Base-by-base conservation (phyloP, 1,140 invertebrate genomes). In the Rhysida immarginata region DNA sequence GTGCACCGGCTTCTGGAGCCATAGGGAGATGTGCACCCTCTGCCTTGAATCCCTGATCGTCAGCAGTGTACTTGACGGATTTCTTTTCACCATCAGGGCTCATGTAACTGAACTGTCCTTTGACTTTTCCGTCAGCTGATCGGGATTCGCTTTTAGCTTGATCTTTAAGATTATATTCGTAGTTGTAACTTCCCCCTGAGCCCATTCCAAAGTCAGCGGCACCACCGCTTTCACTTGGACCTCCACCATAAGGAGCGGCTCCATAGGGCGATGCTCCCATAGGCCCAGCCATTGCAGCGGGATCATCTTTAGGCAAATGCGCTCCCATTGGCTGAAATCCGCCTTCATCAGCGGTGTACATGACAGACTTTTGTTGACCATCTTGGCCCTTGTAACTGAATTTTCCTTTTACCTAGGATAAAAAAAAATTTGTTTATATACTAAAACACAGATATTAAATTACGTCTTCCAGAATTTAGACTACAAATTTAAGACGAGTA, bases 31-130 rank as follows among this genome's bases (percentile, higher is more conserved):
- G 75, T 44, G 69, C 75, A 24, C 77, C 77, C n/a, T 67, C 60
- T 24, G 80, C 71, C 42, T 74, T 64, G 67, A 80, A 82, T n/a
- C 80, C 81, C 59, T 80, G 80, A 62, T 82, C 78, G 61, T 82
- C 80, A 35, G 81, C 81, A 20, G 72, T 75, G 64, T 72, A 73
- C 13, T 57, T 61, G n/a, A 70, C 52, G 11, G 56, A 23, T 51
- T 24, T 21, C 1, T 46, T 53, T 2, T 29, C 11, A 16, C 55
- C 55, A 51, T 56, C 55, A 14, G 46, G 23, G 18, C 25, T 20
- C 8, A 20, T 48, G 45, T 18, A 48, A 20, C 45, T 48, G 21
- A 48, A 48, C 23, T 48, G 45, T 11, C 45, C 45, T 23, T 48
- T 48, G 11, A 48, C 45, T 23, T 23, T 48, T 18, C 45, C 45